Conservation (phyloP, 2,797 vertebrate genomes). For the Typhlichthys eigenmanni region DNA sequence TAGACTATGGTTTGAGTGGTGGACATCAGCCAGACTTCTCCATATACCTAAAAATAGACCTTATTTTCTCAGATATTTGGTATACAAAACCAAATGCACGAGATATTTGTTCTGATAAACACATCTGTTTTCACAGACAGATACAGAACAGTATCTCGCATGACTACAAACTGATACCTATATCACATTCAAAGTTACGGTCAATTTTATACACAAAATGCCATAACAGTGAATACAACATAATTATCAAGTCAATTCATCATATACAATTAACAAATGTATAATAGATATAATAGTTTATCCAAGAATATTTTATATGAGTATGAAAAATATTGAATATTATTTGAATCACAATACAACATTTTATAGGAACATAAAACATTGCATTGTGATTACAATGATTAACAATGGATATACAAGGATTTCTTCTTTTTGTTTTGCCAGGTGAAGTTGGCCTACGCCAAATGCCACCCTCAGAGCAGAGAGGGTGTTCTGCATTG, state of each 20-base stretch:
- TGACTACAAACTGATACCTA: too few species aligned
- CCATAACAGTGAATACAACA: too few species aligned
- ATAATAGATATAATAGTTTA: too few species aligned
- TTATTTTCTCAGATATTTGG: not conserved
- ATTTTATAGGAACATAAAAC: too few species aligned
- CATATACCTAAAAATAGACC: not conserved
- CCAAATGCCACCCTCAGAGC: slow-evolving; percentile 82
- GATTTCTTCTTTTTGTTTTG: slow-evolving; percentile 48
- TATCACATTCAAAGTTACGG: too few species aligned
- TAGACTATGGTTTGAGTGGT: slow-evolving; percentile 41
- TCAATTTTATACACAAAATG: too few species aligned
- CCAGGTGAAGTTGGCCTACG: slow-evolving; percentile 79
- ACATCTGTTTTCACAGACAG: slow-evolving; percentile 62
- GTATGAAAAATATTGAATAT: too few species aligned
- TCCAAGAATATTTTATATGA: too few species aligned
- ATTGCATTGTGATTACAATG: slow-evolving; percentile 43
- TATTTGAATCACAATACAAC: too few species aligned
- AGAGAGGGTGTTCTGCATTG: slow-evolving; percentile 74
- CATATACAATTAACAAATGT: too few species aligned
- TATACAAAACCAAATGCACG: not conserved
- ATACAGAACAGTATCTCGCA: too few species aligned
- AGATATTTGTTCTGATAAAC: slow-evolving; percentile 34
- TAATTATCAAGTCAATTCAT: too few species aligned
- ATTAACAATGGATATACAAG: slow-evolving; percentile 37
- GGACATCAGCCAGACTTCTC: slow-evolving; percentile 16